Percentiles rank a stretch among this genome's conserved stretches.
phyloP scores from a whole-genome alignment of 2,888 invertebrate species.

The Eristalinus aeneus region DNA sequence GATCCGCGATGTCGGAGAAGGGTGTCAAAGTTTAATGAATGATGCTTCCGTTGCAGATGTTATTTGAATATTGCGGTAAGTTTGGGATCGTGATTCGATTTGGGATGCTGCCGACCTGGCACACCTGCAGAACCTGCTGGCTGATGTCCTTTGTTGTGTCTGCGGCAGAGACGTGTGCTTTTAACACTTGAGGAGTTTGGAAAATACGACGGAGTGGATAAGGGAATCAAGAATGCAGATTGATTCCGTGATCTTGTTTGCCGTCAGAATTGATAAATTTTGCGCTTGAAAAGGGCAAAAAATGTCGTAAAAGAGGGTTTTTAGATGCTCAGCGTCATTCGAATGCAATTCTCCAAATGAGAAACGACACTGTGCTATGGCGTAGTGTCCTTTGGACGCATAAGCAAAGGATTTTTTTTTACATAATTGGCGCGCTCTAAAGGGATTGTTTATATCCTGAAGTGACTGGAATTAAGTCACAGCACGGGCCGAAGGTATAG shows the following conservation, averaged over 20 bases:
- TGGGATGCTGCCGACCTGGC: neutral
- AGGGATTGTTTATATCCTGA: too few relatives aligned
- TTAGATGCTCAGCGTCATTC: too few relatives aligned
- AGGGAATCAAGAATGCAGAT: neutral
- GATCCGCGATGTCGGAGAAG: neutral
- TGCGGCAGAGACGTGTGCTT: neutral
- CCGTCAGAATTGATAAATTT: too few relatives aligned
- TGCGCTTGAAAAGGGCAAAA: too few relatives aligned
- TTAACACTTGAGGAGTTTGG: neutral
- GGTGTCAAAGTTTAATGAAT: neutral
- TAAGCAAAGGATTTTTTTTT: too few relatives aligned
- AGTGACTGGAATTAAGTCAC: too few relatives aligned
- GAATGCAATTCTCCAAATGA: too few relatives aligned
- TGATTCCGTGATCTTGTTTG: neutral
- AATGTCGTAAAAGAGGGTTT: too few relatives aligned
- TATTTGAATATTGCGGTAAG: conserved; percentile 17
- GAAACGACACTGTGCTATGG: too few relatives aligned
- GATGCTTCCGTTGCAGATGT: neutral
- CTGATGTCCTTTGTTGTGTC: neutral
- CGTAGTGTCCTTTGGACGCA: too few relatives aligned
- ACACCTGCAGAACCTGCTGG: neutral
- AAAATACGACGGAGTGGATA: neutral
- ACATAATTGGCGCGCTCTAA: too few relatives aligned
- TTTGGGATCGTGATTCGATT: conserved; percentile 10
- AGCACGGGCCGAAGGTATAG: too few relatives aligned